These are phyloP conservation scores for Araneus ventricosus DNA, from an alignment of 1,140 invertebrate species.

Conservation along the genomic window DNA sequence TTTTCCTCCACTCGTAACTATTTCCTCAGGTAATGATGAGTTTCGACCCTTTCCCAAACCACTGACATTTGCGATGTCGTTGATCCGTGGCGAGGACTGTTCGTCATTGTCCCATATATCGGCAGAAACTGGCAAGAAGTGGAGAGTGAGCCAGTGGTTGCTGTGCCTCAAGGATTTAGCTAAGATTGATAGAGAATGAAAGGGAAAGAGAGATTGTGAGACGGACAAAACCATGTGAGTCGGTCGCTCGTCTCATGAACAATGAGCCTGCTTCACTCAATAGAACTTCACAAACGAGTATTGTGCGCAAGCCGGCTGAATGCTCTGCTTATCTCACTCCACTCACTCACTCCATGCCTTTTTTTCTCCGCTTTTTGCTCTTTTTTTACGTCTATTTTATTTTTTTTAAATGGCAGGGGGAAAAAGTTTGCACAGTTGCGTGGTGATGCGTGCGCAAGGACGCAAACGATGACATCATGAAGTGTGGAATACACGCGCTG, in stretches of 20 bases:
- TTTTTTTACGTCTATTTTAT: slow-evolving; percentile 15
- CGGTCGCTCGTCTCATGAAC: slow-evolving; percentile 39
- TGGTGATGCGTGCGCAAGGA: slow-evolving; percentile 27
- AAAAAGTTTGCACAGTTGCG: slow-evolving; percentile 40
- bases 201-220: not conserved
- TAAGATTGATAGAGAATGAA: not conserved
- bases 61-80: slow-evolving; percentile 16
- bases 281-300: slow-evolving; percentile 37
- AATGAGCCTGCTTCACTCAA: slow-evolving; percentile 38
- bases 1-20: not conserved
- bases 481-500: slow-evolving; percentile 46
- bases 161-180: not conserved
- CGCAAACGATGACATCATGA: slow-evolving; percentile 27
- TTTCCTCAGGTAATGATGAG: not conserved
- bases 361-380: not conserved
- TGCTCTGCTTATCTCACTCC: slow-evolving; percentile 41
- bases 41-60: slow-evolving; percentile 11
- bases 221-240: slow-evolving; percentile 25
- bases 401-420: slow-evolving; percentile 1
- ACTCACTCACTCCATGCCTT: slow-evolving; percentile 1
- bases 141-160: slow-evolving; percentile 12
- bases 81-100: slow-evolving; percentile 4
- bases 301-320: slow-evolving; percentile 44
- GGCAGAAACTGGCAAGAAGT: not conserved
- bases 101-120: slow-evolving; percentile 29